Evolutionary conservation across 2,888 invertebrate species (phyloP).

Genomic region (Tachina lurida): DNA sequence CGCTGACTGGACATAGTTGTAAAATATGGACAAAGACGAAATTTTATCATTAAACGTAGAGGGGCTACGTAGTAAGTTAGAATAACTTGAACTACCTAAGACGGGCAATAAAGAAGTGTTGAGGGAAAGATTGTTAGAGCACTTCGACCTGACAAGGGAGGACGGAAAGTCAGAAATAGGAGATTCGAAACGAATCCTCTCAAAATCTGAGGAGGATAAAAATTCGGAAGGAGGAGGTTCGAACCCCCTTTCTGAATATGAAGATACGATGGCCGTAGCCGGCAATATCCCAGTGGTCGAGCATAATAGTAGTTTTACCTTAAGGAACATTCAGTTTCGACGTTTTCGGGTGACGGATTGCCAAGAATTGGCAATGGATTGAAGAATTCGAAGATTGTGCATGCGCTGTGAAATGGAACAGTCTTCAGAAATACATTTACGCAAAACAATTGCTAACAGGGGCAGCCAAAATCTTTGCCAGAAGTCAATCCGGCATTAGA

Average conservation of each 20-base stretch:
- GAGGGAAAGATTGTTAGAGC: neutral
- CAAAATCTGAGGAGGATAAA: neutral
- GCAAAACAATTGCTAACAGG: conserved; percentile 63
- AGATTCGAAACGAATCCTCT: too few relatives aligned
- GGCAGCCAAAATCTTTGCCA: too few relatives aligned
- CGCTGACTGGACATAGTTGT: too few relatives aligned
- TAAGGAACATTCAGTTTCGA: neutral
- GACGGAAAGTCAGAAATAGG: too few relatives aligned
- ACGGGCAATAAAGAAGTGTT: neutral
- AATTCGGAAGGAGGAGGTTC: neutral
- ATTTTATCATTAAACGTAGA: too few relatives aligned
- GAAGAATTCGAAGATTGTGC: neutral
- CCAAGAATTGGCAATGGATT: conserved; percentile 14
- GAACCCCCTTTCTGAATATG: neutral
- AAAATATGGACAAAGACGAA: too few relatives aligned
- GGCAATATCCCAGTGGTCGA: neutral
- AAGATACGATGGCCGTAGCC: neutral
- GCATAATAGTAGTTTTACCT: neutral
- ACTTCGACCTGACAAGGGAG: neutral
- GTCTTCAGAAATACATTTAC: conserved; percentile 58
- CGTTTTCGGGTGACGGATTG: conserved; percentile 3
- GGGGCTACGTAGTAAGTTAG: neutral
- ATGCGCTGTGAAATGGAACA: conserved; percentile 31
- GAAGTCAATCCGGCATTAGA: conserved; percentile 2
- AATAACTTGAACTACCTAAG: neutral